Conservation (phyloP, 2,888 invertebrate genomes). For the Rotaria macrura region DNA sequence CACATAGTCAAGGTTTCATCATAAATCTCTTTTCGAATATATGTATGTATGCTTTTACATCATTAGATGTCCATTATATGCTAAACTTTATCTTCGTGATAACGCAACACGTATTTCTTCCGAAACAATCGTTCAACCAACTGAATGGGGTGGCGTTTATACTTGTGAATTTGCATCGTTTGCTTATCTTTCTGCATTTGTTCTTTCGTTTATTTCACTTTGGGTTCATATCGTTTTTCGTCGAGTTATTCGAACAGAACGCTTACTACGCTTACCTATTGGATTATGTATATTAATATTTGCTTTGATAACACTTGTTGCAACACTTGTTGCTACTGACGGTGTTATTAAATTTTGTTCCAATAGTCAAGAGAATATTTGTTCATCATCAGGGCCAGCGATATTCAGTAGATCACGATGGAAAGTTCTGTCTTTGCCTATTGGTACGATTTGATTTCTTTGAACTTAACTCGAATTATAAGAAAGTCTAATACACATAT, state of each 20-base stretch:
- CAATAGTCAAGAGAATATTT: neutral
- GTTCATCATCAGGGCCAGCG: neutral
- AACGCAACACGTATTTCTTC: neutral
- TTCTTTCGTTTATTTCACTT: constrained; percentile 14
- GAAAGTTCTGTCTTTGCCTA: neutral
- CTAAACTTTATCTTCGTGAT: neutral
- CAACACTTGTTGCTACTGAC: neutral
- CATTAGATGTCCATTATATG: constrained; percentile 8
- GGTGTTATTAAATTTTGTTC: neutral
- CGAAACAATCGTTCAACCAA: neutral
- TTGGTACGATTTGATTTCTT: neutral
- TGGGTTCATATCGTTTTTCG: neutral
- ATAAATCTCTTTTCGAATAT: neutral
- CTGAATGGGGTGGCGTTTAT: neutral
- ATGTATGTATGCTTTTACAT: neutral
- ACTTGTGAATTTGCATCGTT: neutral
- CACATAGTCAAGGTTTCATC: neutral
- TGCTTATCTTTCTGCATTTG: constrained; percentile 1
- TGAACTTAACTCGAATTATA: no score
- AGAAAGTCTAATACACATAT: no score
- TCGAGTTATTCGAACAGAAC: neutral
- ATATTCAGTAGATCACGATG: neutral
- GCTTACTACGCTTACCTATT: constrained; percentile 2
- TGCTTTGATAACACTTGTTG: neutral
- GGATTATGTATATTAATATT: neutral